Base-by-base conservation (phyloP, 2,888 invertebrate genomes). In the Hecatera dysodea region DNA sequence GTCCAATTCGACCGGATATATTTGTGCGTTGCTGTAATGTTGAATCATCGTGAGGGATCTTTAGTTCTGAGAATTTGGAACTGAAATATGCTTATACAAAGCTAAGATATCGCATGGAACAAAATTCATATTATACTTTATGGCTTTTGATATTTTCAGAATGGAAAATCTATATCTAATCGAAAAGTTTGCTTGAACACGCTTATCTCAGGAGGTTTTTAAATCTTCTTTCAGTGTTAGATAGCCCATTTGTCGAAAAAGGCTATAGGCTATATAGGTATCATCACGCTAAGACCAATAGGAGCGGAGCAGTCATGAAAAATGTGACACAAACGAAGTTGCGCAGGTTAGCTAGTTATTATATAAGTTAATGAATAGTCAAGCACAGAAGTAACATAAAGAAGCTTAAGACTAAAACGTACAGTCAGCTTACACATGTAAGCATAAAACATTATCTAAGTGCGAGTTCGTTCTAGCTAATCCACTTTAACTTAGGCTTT, bases 401-500 rank as follows among this genome's bases (percentile, higher is more conserved):
- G 12, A 11, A 67, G n/a, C n/a, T 33, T 24, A 44, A 27, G n/a
- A 22, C 2, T 12, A 22, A 50, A 39, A 27, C 8, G 24, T 17
- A 11, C 19, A 67, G 44, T 46, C 22, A 39, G 7, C n/a, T n/a
- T n/a, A n/a, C 19, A 55, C 27, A 11, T 48, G 19, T 55, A 46
- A 64, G 46, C n/a, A 55, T 64, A 27, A 65, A 52, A 48, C 22
- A 19, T 64, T 42, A 65, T 55, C 17, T 19, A 19, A 9, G 8
- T 42, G 22, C 68, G 36, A 67, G 63, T 79, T 63, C 50, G 50
- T 69, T 8, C 7, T 17, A 15, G 36, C 39, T 62, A 19, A 66
- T 59, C 29, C 33, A 66, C 48, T 80, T 65, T 59, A 65, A 78
- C 11, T 62, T 65, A 57, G 22, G 29, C 50, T 74, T 63, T 50